phyloP scores from a whole-genome alignment of 2,113 vertebrate genomes.

The Lagopus leucura region DNA sequence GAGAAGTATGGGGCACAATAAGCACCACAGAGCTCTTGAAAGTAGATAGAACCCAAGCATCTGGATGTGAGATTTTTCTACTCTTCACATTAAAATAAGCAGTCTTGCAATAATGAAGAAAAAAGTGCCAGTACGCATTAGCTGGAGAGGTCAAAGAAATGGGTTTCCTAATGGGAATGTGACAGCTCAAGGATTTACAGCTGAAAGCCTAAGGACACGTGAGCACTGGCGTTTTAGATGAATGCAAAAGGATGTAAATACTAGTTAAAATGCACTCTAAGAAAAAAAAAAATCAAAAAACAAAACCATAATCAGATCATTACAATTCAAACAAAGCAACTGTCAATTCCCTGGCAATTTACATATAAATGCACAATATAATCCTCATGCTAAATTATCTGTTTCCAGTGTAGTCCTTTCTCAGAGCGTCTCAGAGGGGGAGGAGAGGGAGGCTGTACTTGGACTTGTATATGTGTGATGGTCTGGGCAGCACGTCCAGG shows the following conservation, averaged over 20 bases:
- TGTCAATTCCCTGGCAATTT: not conserved
- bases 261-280: slow-evolving; percentile 11
- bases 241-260: slow-evolving; percentile 26
- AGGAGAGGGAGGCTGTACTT: not conserved
- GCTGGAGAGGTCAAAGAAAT: slow-evolving; percentile 20
- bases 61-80: not conserved
- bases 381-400: slow-evolving; percentile 29
- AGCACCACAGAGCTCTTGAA: not conserved
- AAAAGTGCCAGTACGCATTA: not conserved
- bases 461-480: not conserved
- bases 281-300: not conserved
- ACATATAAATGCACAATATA: slow-evolving; percentile 42
- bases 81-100: not conserved
- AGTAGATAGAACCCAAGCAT: not conserved
- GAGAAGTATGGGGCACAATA: not conserved
- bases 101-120: not conserved
- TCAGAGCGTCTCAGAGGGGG: not conserved
- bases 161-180: not conserved
- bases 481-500: not conserved
- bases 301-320: not conserved
- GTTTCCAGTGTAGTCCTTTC: not conserved
- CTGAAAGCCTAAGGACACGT: slow-evolving; percentile 16
- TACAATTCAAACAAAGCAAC: slow-evolving; percentile 50
- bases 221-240: not conserved
- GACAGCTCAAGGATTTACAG: slow-evolving; percentile 36